phyloP scores from a whole-genome alignment of 2,797 vertebrate genomes.

The Diplodus sargus region DNA sequence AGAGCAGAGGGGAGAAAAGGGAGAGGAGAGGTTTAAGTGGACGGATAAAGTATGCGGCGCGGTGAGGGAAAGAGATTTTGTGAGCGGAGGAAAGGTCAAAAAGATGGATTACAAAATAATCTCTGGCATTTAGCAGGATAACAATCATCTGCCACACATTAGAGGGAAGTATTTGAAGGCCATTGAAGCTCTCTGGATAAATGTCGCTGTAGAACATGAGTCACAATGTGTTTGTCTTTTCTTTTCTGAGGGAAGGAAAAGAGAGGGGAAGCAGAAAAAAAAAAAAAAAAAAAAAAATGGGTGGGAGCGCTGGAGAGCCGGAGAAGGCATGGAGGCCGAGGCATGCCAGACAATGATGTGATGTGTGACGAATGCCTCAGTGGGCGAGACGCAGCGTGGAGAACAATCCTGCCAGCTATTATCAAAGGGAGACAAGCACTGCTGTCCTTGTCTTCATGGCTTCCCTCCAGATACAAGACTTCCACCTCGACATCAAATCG shows the following conservation, averaged over 20 bases:
- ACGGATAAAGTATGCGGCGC: slow-evolving; percentile 10
- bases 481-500: not conserved
- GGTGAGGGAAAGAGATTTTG: slow-evolving; percentile 7
- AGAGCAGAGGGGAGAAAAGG: not conserved
- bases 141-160: slow-evolving; percentile 56
- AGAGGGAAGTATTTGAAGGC: slow-evolving; percentile 17
- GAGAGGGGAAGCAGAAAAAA: slow-evolving; percentile 41
- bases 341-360: slow-evolving; percentile 56
- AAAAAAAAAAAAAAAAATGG: slow-evolving; percentile 9
- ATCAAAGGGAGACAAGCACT: slow-evolving; percentile 18
- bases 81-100: slow-evolving; percentile 24
- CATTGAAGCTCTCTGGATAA: slow-evolving; percentile 8
- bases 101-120: slow-evolving; percentile 43
- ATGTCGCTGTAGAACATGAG: slow-evolving; percentile 43
- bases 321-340: slow-evolving; percentile 14
- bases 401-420: slow-evolving; percentile 39
- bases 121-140: slow-evolving; percentile 36
- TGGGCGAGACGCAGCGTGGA: slow-evolving; percentile 44
- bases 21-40: slow-evolving; percentile 19
- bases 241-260: slow-evolving; percentile 43
- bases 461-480: not conserved
- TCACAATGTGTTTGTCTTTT: slow-evolving; percentile 57
- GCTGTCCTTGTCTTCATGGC: not conserved
- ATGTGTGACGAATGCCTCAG: slow-evolving; percentile 47
- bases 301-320: slow-evolving; percentile 38